Base-by-base conservation (phyloP, 2,888 invertebrate genomes). In the Drosophila helvetica region DNA sequence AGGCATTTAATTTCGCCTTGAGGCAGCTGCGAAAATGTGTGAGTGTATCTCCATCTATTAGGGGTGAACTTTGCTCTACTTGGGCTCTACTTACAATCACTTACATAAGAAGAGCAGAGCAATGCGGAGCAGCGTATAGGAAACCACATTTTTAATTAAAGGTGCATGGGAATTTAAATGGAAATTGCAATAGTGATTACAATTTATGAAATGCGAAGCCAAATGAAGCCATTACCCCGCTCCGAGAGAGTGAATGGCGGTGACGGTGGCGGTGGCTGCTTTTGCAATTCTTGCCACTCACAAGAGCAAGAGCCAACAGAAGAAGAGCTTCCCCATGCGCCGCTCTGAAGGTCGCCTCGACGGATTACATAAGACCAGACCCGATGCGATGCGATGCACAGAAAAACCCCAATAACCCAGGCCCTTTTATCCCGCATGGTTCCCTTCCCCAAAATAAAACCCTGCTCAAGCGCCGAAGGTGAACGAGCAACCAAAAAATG, bases 241-340 rank as follows among this genome's bases (percentile, higher is more conserved):
- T 68, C 48, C 25, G 46, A 45, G 43, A 61, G 50, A 65, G 84
- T 78, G 75, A 78, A 62, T 70, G 69, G 73, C 63, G 48, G 56
- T 30, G 22, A 5, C 22, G 58, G 67, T 65, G 55, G 48, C 47
- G 73, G 52, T 19, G 18, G 12, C 51, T 45, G 33, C 78, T 82
- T 83, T 83, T 78, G 88, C 78, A 83, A 80, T 87, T 82, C 82
- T 87, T 50, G 54, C 46, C 45, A 19, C 25, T 38, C 48, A 43
- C 54, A 69, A 59, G 43, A 10, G 55, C 17, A 6, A 38, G 38
- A 38, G 38, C 15, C 38, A 38, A 15, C 38, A 48, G 58, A 60
- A 60, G 69, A 62, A 62, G 75, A 48, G 48, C 50, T 38, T 7
- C 38, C n/a, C 43, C 19, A 38, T 30, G 45, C 51, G 15, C 22